Evolutionary conservation across 1,140 invertebrate genomes (phyloP).

Genomic region (Sycophila sp.): DNA sequence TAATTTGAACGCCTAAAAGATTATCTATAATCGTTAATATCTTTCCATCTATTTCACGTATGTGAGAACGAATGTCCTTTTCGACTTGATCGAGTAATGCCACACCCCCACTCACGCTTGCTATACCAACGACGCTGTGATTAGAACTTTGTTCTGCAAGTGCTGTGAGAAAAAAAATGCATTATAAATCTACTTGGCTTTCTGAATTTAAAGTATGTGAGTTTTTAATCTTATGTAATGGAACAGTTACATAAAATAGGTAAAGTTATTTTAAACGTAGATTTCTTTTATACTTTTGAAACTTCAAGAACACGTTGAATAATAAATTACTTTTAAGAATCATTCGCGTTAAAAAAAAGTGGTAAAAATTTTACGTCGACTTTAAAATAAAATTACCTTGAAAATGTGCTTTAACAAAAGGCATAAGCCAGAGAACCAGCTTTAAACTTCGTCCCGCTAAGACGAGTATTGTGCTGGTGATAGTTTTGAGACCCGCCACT

Average conservation of each 20-base stretch:
- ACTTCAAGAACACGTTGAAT: no score
- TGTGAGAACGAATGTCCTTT: constrained; percentile 87
- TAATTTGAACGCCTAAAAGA: constrained; percentile 80
- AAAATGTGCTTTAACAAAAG: constrained; percentile 76
- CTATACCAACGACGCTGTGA: constrained; percentile 51
- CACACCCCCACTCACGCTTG: constrained; percentile 56
- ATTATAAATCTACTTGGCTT: no score
- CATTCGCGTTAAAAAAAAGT: no score
- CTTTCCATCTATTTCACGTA: constrained; percentile 91
- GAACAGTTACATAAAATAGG: no score
- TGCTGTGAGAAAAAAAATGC: constrained; percentile 43
- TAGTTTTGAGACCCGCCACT: constrained; percentile 94
- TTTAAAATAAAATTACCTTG: constrained; percentile 53
- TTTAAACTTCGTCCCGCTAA: constrained; percentile 89
- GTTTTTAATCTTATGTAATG: no score
- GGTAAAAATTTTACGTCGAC: no score
- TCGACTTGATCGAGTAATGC: constrained; percentile 73
- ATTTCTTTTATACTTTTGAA: no score
- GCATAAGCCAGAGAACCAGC: constrained; percentile 81
- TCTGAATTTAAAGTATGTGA: not conserved
- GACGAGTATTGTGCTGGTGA: constrained; percentile 93
- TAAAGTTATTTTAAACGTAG: no score
- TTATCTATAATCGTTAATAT: constrained; percentile 89
- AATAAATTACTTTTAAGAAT: no score
- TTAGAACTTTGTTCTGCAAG: constrained; percentile 55